phyloP scores from a whole-genome alignment of 2,797 vertebrate species.

The Gadopsis bispinosus region DNA sequence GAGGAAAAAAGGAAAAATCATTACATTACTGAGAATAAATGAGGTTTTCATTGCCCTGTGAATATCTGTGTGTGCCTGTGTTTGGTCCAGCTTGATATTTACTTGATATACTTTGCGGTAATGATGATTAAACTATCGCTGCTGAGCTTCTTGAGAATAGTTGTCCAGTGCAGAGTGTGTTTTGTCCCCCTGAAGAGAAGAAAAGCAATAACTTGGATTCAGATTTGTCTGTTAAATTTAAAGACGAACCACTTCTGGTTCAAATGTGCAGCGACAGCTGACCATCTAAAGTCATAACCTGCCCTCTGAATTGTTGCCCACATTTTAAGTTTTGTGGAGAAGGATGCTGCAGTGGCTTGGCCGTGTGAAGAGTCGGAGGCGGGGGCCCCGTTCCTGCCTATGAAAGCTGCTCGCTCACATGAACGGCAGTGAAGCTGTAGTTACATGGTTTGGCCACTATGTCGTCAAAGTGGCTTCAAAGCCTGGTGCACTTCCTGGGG shows the following conservation, averaged over 20 bases:
- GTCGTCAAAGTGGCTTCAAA: too few species aligned
- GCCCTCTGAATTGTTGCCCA: background rate
- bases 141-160: background rate
- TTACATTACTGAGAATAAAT: slow-evolving; percentile 17
- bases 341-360: background rate
- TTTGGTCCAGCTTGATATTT: background rate
- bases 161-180: background rate
- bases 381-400: too few species aligned
- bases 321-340: background rate
- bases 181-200: background rate
- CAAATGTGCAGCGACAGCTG: background rate
- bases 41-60: background rate
- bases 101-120: background rate
- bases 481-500: too few species aligned
- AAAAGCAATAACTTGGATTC: background rate
- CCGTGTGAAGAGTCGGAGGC: too few species aligned
- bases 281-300: background rate
- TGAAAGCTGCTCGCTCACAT: too few species aligned
- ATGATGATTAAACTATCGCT: slow-evolving; percentile 1
- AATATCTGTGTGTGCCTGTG: background rate
- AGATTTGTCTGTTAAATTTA: background rate
- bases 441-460: too few species aligned
- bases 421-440: too few species aligned
- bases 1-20: slow-evolving; percentile 16
- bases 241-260: background rate